A percentile compares a stretch with the other conserved stretches of the same genome.
Conservation (phyloP, 2,888 invertebrate genomes). For the Iselma pallidipennis region DNA sequence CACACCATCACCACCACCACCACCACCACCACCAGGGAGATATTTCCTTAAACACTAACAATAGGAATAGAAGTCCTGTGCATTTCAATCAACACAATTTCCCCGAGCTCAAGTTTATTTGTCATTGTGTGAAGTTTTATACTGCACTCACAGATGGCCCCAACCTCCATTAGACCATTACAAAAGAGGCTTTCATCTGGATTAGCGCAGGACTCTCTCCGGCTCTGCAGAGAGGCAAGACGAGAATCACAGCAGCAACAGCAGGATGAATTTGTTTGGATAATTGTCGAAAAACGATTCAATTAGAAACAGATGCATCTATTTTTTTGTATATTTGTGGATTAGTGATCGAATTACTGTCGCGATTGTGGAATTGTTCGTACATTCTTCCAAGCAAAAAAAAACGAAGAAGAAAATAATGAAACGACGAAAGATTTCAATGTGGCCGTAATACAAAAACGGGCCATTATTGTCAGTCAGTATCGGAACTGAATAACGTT, state of each 20-base stretch:
- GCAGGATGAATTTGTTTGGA: too few species aligned
- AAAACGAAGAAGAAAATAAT: not conserved
- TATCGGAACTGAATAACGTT: constrained; percentile 52
- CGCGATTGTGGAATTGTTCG: not conserved
- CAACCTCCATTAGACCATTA: constrained; percentile 44
- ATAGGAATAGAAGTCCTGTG: constrained; percentile 27
- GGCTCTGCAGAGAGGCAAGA: too few species aligned
- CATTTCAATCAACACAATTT: constrained; percentile 54
- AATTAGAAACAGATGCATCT: not conserved
- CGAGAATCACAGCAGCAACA: not conserved
- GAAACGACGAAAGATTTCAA: constrained; percentile 32
- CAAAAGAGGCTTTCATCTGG: constrained; percentile 47
- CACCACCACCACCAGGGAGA: constrained; percentile 13
- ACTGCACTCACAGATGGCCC: constrained; percentile 42
- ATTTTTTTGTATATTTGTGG: not conserved
- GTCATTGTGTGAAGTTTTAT: constrained; percentile 42
- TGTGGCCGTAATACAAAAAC: constrained; percentile 49
- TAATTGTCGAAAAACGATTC: not conserved
- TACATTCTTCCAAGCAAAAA: not conserved
- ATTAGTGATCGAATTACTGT: not conserved
- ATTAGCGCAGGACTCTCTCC: constrained; percentile 37
- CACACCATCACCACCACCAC: too few species aligned
- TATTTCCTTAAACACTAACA: constrained; percentile 18
- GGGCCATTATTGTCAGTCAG: constrained; percentile 50
- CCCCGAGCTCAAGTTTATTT: constrained; percentile 40